These are phyloP conservation scores for Lepidurus apus DNA, from an alignment of 1,140 invertebrate genomes.

Conservation along the genomic window DNA sequence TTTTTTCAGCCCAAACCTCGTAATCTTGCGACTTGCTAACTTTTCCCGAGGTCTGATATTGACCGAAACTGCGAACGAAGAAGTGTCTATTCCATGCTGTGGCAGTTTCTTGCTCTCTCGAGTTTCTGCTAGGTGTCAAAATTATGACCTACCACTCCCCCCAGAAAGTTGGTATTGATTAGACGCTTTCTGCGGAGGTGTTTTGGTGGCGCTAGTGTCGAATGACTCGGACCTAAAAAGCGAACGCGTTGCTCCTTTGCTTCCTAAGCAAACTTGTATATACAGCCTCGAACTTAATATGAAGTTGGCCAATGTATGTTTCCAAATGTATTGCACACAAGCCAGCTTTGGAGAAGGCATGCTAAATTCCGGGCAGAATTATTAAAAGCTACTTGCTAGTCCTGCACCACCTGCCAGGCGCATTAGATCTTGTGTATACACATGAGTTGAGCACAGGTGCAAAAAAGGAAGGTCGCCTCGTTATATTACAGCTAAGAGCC, in stretches of 20 bases:
- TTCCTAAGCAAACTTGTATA: neutral
- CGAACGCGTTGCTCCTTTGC: neutral
- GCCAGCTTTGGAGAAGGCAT: neutral
- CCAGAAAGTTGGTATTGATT: neutral
- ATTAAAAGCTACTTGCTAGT: neutral
- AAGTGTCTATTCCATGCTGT: neutral
- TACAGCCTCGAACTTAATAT: no score
- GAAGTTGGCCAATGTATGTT: neutral
- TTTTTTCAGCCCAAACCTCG: no score
- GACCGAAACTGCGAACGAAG: neutral
- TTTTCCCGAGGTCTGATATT: no score
- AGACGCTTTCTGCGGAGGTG: neutral
- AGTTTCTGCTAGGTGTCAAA: neutral
- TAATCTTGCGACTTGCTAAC: no score
- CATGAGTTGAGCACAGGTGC: constrained; percentile 13
- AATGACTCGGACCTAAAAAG: neutral
- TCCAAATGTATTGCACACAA: neutral
- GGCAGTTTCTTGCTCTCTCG: neutral
- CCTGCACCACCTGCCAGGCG: neutral
- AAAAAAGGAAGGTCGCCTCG: neutral
- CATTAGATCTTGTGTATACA: neutral
- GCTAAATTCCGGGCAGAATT: neutral
- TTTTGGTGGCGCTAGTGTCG: constrained; percentile 5
- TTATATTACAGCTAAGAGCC: neutral
- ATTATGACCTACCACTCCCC: constrained; percentile 21